phyloP scores from a whole-genome alignment of 2,797 vertebrate species.

The Danionella dracula region DNA sequence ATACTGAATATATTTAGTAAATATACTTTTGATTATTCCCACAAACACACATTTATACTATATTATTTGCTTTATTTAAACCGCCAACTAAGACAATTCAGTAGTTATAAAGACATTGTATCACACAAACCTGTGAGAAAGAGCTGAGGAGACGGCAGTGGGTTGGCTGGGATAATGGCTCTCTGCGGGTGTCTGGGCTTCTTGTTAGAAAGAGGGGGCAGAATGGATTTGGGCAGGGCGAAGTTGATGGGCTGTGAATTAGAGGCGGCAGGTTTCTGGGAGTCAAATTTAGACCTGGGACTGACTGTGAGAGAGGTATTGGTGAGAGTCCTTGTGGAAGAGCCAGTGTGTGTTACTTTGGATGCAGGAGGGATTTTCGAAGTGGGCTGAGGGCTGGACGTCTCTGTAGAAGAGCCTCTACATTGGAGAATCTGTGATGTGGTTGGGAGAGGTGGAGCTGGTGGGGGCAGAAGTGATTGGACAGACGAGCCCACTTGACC shows the following conservation, averaged over 20 bases:
- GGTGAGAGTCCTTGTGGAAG: slow-evolving; percentile 70
- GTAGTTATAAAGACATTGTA: no score
- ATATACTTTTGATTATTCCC: no score
- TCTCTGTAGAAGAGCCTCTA: slow-evolving; percentile 50
- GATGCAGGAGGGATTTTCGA: slow-evolving; percentile 51
- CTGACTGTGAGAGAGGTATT: slow-evolving; percentile 76
- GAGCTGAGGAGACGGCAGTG: slow-evolving; percentile 68
- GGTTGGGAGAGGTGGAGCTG: slow-evolving; percentile 54
- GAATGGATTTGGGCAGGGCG: slow-evolving; percentile 73
- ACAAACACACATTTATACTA: no score
- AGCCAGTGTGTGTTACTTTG: slow-evolving; percentile 79
- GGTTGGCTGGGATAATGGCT: slow-evolving; percentile 72
- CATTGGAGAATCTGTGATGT: slow-evolving; percentile 63
- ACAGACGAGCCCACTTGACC: slow-evolving; percentile 50
- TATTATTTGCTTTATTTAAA: no score
- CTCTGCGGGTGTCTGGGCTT: slow-evolving; percentile 76
- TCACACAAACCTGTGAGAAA: slow-evolving; percentile 40
- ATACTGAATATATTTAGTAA: no score
- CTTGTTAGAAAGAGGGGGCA: slow-evolving; percentile 63
- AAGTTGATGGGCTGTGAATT: slow-evolving; percentile 65
- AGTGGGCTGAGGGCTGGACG: slow-evolving; percentile 49
- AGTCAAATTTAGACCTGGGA: slow-evolving; percentile 67
- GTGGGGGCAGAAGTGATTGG: slow-evolving; percentile 44
- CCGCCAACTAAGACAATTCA: no score
- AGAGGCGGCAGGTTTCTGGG: neutral